Evolutionary conservation across 2,113 vertebrate species (phyloP).

Genomic region (Thamnophis sirtalis): DNA sequence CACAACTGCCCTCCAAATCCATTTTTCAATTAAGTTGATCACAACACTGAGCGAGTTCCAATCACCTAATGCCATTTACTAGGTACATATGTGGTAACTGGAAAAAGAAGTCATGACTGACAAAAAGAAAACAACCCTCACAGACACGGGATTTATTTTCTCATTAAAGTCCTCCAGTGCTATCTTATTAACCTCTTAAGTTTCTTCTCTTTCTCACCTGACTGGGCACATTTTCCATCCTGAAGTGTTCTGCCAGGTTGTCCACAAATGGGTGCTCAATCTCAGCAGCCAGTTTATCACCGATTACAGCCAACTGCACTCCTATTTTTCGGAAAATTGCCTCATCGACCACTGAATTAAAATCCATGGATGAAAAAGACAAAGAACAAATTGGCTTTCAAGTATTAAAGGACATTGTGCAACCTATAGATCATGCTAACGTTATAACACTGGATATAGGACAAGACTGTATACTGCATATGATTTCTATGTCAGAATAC

Average conservation of each 20-base stretch:
- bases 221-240: conserved; percentile 27
- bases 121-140: not conserved
- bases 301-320: conserved; percentile 58
- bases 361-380: not conserved
- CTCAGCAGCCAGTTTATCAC: conserved; percentile 62
- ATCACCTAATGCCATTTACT: not conserved
- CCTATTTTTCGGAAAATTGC: conserved; percentile 62
- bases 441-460: not conserved
- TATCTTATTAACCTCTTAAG: not conserved
- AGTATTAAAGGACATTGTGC: not conserved
- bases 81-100: not conserved
- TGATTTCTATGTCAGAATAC: not conserved
- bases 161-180: not conserved
- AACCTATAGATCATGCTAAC: not conserved
- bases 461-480: not conserved
- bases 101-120: not conserved
- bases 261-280: conserved; percentile 53
- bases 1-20: not conserved
- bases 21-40: not conserved
- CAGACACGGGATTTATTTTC: not conserved
- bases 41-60: not conserved
- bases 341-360: conserved; percentile 45
- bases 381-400: not conserved
- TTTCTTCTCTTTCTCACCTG: conserved; percentile 56
- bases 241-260: conserved; percentile 48